Conservation (phyloP, 2,113 vertebrate genomes). For the Dryoscopus gambensis region DNA sequence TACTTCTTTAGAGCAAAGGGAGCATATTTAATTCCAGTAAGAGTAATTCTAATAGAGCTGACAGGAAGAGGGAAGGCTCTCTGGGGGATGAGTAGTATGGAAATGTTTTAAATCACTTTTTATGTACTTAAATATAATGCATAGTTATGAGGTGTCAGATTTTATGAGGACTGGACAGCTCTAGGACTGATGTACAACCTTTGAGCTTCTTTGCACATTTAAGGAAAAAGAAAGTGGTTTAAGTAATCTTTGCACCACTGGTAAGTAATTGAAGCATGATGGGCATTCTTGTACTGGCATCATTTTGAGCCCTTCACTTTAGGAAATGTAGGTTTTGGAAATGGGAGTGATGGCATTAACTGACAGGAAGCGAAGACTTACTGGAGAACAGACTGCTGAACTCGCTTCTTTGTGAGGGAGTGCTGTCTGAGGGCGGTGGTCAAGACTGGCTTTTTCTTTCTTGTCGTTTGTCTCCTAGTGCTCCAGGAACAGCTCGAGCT, state of each 20-base stretch:
- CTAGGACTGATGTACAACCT: neutral
- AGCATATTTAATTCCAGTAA: neutral
- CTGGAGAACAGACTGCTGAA: neutral
- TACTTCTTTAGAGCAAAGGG: neutral
- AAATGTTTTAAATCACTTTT: neutral
- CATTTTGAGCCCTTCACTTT: neutral
- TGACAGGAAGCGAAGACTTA: neutral
- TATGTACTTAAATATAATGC: neutral
- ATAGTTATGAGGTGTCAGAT: neutral
- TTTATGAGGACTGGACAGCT: neutral
- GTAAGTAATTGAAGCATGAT: neutral
- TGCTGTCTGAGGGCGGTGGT: neutral
- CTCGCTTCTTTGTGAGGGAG: accelerated
- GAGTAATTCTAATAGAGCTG: neutral
- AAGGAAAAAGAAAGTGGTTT: neutral
- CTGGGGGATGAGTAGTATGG: neutral
- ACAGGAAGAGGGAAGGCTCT: neutral
- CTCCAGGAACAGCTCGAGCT: neutral
- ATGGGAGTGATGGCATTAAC: neutral
- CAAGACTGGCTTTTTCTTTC: neutral
- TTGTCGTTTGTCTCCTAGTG: neutral
- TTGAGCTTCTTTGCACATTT: neutral
- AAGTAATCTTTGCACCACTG: neutral
- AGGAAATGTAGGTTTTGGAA: neutral
- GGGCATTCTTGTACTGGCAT: neutral